A percentile compares a stretch with the other conserved stretches of the same genome.
phyloP scores from a whole-genome alignment of 2,113 vertebrate species.

The Meriones unguiculatus region DNA sequence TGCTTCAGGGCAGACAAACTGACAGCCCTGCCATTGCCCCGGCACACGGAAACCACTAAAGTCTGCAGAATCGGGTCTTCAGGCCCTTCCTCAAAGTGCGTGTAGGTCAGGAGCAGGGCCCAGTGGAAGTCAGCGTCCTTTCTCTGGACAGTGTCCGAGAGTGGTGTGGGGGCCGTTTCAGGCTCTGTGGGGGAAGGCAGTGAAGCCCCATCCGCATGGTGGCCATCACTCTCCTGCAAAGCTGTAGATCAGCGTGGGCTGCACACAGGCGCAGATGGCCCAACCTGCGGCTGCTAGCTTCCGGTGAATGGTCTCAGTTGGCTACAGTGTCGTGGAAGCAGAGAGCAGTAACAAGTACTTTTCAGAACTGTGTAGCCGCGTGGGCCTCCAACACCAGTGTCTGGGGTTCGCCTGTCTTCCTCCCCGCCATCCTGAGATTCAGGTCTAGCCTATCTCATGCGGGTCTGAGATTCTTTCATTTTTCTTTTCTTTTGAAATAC shows the following conservation, averaged over 20 bases:
- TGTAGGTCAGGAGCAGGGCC: neutral
- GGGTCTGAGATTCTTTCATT: neutral
- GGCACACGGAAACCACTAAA: neutral
- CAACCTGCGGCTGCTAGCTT: neutral
- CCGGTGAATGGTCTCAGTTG: neutral
- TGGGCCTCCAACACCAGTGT: neutral
- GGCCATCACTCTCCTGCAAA: neutral
- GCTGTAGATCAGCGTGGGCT: too few species aligned
- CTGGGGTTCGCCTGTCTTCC: neutral
- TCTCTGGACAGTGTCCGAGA: rapidly evolving
- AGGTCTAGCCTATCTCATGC: neutral
- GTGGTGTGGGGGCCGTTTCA: neutral
- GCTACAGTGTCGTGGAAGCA: neutral
- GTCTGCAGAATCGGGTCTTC: neutral
- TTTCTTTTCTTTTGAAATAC: neutral
- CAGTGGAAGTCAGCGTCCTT: neutral
- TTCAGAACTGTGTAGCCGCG: neutral
- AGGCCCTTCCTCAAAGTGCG: neutral
- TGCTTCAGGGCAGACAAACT: neutral
- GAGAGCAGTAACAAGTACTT: too few species aligned
- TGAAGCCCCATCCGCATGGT: neutral
- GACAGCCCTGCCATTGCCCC: neutral
- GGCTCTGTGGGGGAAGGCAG: neutral
- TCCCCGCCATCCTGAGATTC: neutral
- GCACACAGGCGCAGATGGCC: neutral